Evolutionary conservation across 2,113 vertebrate genomes (phyloP).

Genomic region (Saccopteryx leptura): DNA sequence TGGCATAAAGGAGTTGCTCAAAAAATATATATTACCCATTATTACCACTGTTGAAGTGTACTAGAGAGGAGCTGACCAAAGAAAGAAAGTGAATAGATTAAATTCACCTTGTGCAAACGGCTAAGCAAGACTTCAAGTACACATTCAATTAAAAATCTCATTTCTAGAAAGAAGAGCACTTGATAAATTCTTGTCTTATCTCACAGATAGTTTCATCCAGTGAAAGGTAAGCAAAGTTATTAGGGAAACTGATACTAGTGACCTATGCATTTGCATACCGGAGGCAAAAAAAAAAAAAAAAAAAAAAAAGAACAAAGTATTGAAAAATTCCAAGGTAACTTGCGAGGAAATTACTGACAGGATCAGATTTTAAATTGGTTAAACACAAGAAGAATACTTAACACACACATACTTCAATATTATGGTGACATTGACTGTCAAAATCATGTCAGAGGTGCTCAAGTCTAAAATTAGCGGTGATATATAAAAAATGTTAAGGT

Average conservation of each 20-base stretch:
- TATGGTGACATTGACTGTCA: constrained; percentile 64
- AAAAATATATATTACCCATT: constrained; percentile 7
- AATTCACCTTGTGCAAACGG: background rate
- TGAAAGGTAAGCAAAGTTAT: constrained; percentile 39
- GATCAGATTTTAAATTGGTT: constrained; percentile 69
- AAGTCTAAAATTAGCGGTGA: constrained; percentile 66
- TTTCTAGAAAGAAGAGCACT: constrained; percentile 30
- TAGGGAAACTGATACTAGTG: background rate
- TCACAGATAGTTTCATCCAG: constrained; percentile 10
- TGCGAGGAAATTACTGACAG: constrained; percentile 54
- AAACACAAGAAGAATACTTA: constrained; percentile 46
- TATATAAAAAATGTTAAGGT: constrained; percentile 72
- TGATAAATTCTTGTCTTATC: constrained; percentile 45
- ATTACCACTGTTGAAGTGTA: background rate
- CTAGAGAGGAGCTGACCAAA: background rate
- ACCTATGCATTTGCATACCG: background rate
- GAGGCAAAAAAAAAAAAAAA: background rate
- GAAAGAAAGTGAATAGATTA: background rate
- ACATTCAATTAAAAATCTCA: constrained; percentile 41
- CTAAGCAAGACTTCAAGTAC: background rate
- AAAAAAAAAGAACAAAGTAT: background rate
- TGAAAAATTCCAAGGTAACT: constrained; percentile 54
- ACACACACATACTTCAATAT: constrained; percentile 35
- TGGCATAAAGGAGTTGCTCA: background rate
- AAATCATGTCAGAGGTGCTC: constrained; percentile 54